Evolutionary conservation across 1,140 invertebrate genomes (phyloP), one percentile per base, ranked within the genome.

Genomic region (Drosophila trapezifrons): DNA sequence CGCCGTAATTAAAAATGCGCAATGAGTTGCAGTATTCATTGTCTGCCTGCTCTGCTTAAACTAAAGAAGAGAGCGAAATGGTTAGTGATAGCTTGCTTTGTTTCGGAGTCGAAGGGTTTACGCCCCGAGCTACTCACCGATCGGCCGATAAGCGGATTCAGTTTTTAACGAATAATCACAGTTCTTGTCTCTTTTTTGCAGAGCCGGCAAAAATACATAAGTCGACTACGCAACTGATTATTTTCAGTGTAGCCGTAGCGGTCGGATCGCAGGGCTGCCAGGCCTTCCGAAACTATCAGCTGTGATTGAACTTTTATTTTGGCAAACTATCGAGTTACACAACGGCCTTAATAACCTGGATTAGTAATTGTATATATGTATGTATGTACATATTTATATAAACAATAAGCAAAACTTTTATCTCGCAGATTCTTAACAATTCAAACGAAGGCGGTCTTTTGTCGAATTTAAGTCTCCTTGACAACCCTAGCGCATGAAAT

Each of bases 21-120:
- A 75, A 65, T 82, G 78, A 87, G 47, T 87, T 87, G 82, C 78
- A 77, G 42, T 85, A 78, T 87, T 87, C 82, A 85, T 85, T 78
- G 69, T 76, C 35, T 22, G 20, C 9, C 62, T 52, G 45, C 22
- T 32, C 9, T 40, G 10, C 2, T 58, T 37, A 18, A 70, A 71
- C 69, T 71, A 17, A 38, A 56, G 43, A 32, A 47, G 8, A 9
- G 1, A 43, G 25, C 15, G 20, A 27, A 52, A 66, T 58, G 32
- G 27, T 49, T 15, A 32, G 43, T n/a, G 27, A 25, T 18, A n/a
- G 32, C n/a, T 64, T 35, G 17, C 35, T 57, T 57, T 38, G 65
- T 25, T 70, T 40, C 15, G 12, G 7, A 37, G 15, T 17, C 27
- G 7, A 32, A 60, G 20, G 8, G 42, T 47, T 38, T 38, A 72